Percentiles rank a stretch among this genome's conserved stretches.
Evolutionary conservation across 2,888 invertebrate species (phyloP).

Genomic region (Pammene fasciana): DNA sequence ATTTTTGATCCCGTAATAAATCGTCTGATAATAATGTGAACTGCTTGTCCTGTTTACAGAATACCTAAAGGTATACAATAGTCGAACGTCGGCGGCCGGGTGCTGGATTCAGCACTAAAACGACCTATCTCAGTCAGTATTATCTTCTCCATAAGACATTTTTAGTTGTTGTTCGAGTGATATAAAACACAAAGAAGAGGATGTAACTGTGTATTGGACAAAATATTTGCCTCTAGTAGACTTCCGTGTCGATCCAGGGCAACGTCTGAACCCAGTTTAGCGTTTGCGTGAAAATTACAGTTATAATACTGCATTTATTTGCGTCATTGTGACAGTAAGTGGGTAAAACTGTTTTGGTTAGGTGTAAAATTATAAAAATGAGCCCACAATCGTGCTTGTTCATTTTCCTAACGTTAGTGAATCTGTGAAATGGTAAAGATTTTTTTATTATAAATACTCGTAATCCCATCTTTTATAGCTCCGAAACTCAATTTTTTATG

Average conservation of each 20-base stretch:
- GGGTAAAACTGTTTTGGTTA: constrained; percentile 12
- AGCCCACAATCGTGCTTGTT: neutral
- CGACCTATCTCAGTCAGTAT: neutral
- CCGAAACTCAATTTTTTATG: too few relatives aligned
- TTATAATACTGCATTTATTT: constrained; percentile 24
- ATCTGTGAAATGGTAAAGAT: too few relatives aligned
- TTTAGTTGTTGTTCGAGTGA: constrained; percentile 28
- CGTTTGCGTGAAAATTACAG: constrained; percentile 24
- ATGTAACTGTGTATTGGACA: constrained; percentile 57
- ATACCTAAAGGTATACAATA: constrained; percentile 47
- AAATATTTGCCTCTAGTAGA: constrained; percentile 56
- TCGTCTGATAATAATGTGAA: constrained; percentile 21
- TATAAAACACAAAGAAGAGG: constrained; percentile 55
- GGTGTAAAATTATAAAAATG: neutral
- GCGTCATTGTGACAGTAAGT: constrained; percentile 17
- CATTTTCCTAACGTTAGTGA: neutral
- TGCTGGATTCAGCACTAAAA: constrained; percentile 9
- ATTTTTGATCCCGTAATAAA: constrained; percentile 30
- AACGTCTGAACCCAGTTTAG: constrained; percentile 27
- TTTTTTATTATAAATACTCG: too few relatives aligned
- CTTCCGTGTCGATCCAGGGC: constrained; percentile 46
- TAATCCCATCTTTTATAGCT: too few relatives aligned
- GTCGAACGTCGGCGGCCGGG: constrained; percentile 46
- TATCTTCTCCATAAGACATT: constrained; percentile 10
- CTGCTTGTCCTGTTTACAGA: constrained; percentile 48